A percentile compares a stretch with the other conserved stretches of the same genome.
phyloP scores from a whole-genome alignment of 2,888 invertebrate genomes.

The Andrena minutula region DNA sequence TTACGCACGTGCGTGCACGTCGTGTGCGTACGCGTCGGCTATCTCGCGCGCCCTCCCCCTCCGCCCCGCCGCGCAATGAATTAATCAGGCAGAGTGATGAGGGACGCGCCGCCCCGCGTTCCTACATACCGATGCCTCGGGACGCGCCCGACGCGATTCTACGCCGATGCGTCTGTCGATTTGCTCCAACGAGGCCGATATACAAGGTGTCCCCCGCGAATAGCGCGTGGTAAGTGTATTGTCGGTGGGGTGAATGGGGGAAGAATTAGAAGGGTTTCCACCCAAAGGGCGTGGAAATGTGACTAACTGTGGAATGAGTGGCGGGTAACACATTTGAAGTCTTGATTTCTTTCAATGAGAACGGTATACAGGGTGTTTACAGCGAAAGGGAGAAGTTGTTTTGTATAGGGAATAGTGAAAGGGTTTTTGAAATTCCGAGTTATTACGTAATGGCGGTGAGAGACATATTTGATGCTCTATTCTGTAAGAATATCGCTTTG shows the following conservation, averaged over 20 bases:
- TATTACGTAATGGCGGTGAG: no score
- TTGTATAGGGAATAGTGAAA: no score
- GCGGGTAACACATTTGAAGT: no score
- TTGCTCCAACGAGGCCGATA: conserved; percentile 50
- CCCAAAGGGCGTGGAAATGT: no score
- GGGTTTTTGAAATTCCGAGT: no score
- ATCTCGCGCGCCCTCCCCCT: conserved; percentile 41
- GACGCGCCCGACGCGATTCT: conserved; percentile 59
- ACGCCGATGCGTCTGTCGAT: conserved; percentile 55
- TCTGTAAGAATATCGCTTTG: no score
- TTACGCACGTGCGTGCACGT: conserved; percentile 45
- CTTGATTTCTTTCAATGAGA: no score
- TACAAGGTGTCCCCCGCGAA: background rate
- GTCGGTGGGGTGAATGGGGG: background rate
- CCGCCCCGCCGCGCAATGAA: conserved; percentile 68
- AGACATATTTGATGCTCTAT: no score
- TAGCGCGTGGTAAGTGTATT: background rate
- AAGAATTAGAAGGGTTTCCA: background rate
- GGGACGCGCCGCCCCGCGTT: conserved; percentile 60
- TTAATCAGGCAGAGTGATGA: conserved; percentile 77
- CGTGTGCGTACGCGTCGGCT: conserved; percentile 37
- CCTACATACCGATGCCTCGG: conserved; percentile 63
- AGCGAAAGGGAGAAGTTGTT: no score
- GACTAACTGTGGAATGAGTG: no score
- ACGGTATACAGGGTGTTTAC: no score